These are phyloP conservation scores for Protobothrops flavoviridis DNA, from an alignment of 2,113 vertebrate species.

Conservation along the genomic window DNA sequence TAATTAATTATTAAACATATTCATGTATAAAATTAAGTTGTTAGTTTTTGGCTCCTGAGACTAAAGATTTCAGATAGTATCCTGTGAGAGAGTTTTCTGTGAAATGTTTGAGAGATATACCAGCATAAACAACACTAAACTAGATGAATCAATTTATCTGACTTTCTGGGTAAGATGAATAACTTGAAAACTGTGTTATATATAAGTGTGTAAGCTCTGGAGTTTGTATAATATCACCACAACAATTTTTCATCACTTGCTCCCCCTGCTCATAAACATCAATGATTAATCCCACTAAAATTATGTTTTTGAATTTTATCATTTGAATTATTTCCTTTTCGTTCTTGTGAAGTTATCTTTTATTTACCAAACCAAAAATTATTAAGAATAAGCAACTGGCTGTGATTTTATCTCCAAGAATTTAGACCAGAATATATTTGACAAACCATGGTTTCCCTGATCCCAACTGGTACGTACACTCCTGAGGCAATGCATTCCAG, in stretches of 20 bases:
- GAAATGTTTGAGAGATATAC: background rate
- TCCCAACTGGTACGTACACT: conserved; percentile 78
- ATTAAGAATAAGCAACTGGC: background rate
- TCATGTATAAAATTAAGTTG: background rate
- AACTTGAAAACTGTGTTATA: background rate
- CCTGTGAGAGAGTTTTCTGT: background rate
- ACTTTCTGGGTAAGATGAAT: background rate
- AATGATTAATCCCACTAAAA: background rate
- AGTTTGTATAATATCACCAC: background rate
- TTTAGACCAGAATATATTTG: background rate
- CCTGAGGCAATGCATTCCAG: conserved; percentile 97
- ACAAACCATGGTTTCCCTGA: background rate
- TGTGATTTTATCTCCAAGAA: background rate
- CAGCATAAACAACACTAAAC: background rate
- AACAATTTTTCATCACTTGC: background rate
- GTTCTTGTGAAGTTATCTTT: background rate
- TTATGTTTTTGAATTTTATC: background rate
- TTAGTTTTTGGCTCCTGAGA: background rate
- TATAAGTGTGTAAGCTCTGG: background rate
- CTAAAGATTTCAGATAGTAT: background rate
- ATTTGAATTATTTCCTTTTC: background rate
- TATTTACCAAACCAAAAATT: background rate
- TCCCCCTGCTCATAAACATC: background rate
- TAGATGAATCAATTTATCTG: background rate
- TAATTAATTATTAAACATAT: background rate